These are phyloP conservation scores for Drosophila fungiperda DNA, from an alignment of 2,888 invertebrate genomes.

Conservation along the genomic window DNA sequence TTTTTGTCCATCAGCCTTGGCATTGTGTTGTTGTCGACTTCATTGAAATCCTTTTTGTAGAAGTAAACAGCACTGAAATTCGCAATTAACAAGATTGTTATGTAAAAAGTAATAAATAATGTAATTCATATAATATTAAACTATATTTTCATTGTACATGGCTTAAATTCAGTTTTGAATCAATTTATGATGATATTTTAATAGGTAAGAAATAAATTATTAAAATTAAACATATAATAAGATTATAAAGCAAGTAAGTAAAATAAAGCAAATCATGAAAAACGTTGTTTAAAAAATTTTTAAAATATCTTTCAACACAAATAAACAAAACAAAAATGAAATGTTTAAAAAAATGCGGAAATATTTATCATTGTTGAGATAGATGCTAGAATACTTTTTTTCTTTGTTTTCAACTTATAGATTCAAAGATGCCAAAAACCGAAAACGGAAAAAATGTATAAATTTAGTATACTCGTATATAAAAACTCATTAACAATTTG, in stretches of 20 bases:
- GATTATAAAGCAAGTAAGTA: background rate
- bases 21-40: constrained; percentile 16
- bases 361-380: constrained; percentile 4
- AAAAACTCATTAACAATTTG: background rate
- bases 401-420: background rate
- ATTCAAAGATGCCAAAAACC: background rate
- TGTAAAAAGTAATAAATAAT: background rate
- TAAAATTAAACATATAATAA: background rate
- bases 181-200: background rate
- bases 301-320: constrained; percentile 16
- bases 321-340: background rate
- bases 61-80: background rate
- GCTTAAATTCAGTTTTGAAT: background rate
- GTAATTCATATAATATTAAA: background rate
- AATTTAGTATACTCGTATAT: background rate
- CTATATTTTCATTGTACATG: background rate
- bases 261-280: background rate
- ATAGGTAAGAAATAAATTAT: background rate
- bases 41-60: background rate
- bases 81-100: background rate
- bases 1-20: constrained; percentile 30
- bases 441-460: background rate
- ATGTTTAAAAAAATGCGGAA: constrained; percentile 12
- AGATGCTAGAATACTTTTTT: background rate
- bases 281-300: constrained; percentile 20